These are phyloP conservation scores for Cacatua alba DNA, from an alignment of 2,113 vertebrate species.

Conservation along the genomic window DNA sequence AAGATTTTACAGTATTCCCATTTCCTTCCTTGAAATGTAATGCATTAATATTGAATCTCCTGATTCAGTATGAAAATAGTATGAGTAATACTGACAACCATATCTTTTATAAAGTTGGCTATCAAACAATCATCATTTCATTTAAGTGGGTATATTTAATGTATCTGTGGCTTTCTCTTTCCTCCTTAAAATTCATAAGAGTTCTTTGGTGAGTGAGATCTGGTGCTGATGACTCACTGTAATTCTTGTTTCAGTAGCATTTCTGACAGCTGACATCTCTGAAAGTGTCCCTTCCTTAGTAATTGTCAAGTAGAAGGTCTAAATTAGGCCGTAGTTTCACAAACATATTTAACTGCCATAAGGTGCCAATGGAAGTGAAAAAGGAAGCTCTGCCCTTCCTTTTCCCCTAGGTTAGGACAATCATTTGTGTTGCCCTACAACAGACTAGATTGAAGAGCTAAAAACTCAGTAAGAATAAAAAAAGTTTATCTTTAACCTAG, in stretches of 20 bases:
- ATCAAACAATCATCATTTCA: background rate
- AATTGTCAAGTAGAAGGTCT: conserved; percentile 1
- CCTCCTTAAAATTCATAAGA: background rate
- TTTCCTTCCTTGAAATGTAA: background rate
- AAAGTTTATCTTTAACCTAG: background rate
- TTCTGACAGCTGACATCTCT: conserved; percentile 31
- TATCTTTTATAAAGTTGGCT: background rate
- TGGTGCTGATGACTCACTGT: conserved; percentile 13
- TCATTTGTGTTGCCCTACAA: background rate
- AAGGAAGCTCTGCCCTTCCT: background rate
- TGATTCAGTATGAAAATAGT: background rate
- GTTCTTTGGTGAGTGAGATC: background rate
- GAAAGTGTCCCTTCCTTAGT: background rate
- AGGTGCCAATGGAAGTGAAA: background rate
- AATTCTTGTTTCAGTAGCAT: conserved; percentile 30
- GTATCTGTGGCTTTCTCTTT: background rate
- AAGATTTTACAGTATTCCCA: background rate
- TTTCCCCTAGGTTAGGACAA: background rate
- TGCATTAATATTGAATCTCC: background rate
- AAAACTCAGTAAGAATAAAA: background rate
- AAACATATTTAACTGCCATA: background rate
- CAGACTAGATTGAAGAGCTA: background rate
- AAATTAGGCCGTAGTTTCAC: background rate
- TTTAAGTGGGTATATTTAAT: background rate
- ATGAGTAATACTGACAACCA: background rate